Conservation (phyloP, 2,113 vertebrate genomes). For the Sylvietta virens region DNA sequence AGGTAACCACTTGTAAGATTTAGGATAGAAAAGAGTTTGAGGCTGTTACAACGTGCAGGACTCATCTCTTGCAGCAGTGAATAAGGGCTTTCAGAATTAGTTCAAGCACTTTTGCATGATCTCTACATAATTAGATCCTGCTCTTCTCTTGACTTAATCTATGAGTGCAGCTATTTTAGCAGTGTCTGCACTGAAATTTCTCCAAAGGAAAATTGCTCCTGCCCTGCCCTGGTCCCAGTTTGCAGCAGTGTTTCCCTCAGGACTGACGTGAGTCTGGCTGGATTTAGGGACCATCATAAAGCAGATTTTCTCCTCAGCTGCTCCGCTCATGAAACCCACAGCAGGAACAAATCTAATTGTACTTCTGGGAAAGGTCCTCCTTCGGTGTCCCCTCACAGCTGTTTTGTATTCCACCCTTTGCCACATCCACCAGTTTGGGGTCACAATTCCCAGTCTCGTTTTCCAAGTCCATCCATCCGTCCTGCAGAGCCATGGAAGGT, state of each 20-base stretch:
- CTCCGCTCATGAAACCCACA: not conserved
- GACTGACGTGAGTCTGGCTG: fast-evolving
- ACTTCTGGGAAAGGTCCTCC: not conserved
- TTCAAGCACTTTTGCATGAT: not conserved
- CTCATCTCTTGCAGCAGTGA: not conserved
- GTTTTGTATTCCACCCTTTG: not conserved
- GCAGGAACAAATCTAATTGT: not conserved
- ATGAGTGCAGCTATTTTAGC: not conserved
- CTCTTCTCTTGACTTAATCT: not conserved
- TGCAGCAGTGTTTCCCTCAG: not conserved
- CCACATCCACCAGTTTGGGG: not conserved
- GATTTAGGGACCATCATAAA: not conserved
- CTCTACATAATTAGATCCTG: not conserved
- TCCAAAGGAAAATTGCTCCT: not conserved
- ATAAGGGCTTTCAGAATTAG: not conserved
- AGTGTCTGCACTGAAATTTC: not conserved
- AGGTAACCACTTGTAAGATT: not conserved
- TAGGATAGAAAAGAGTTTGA: not conserved
- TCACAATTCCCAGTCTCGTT: not conserved
- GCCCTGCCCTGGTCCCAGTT: not conserved
- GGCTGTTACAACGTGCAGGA: not conserved
- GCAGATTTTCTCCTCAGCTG: not conserved
- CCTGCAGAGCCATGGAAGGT: not conserved
- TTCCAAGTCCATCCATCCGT: fast-evolving
- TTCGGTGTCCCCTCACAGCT: not conserved